These are phyloP conservation scores for Cataglyphis rosenhaueri DNA, from an alignment of 2,888 invertebrate genomes.

Conservation along the genomic window DNA sequence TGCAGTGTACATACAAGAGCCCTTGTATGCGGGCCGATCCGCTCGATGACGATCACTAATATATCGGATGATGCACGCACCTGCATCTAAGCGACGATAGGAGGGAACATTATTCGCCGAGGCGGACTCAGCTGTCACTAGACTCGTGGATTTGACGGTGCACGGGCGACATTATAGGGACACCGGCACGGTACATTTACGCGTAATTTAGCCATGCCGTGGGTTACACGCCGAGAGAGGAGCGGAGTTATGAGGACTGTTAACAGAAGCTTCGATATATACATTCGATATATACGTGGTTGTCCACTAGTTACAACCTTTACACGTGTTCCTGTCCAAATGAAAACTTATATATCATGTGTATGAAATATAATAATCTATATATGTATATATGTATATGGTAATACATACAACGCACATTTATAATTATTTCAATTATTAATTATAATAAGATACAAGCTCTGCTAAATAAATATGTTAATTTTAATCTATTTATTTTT, in stretches of 20 bases:
- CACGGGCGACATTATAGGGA: conserved; percentile 37
- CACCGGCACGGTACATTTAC: conserved; percentile 43
- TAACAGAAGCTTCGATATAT: conserved; percentile 35
- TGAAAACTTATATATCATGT: conserved; percentile 13
- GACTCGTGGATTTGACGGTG: conserved; percentile 49
- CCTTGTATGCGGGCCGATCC: conserved; percentile 2
- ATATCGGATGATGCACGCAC: conserved; percentile 56
- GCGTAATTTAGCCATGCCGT: conserved; percentile 46
- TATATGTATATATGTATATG: background rate
- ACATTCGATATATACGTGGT: conserved; percentile 15
- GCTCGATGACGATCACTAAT: conserved; percentile 58
- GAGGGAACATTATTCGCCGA: conserved; percentile 39
- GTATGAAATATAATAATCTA: background rate
- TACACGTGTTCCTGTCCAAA: conserved; percentile 23
- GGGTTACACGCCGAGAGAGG: conserved; percentile 12
- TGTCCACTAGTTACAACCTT: background rate
- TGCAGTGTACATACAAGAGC: conserved; percentile 3
- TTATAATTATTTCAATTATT: background rate
- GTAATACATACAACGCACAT: background rate
- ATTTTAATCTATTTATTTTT: background rate
- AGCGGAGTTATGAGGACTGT: conserved; percentile 30
- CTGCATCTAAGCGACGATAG: conserved; percentile 46
- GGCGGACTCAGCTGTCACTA: conserved; percentile 51
- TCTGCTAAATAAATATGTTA: background rate
- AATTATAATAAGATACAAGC: background rate